Conservation (phyloP, 2,888 invertebrate species). For the Thereva nobilitata region DNA sequence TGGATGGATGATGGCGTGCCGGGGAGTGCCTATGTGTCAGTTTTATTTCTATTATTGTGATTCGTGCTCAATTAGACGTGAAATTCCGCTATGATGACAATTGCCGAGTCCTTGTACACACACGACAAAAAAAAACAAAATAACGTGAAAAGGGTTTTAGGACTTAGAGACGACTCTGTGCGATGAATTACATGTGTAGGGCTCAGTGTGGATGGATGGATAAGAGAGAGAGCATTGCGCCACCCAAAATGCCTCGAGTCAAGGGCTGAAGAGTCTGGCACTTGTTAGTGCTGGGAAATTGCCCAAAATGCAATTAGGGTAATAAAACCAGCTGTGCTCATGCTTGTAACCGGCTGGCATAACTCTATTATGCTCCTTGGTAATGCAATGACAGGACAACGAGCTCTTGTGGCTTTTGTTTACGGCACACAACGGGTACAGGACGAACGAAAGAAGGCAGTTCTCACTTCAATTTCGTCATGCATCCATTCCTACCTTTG, state of each 20-base stretch:
- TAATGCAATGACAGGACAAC: conserved; percentile 30
- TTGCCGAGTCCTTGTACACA: conserved; percentile 10
- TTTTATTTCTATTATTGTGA: conserved; percentile 32
- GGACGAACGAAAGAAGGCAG: too few relatives aligned
- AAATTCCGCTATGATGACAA: conserved; percentile 37
- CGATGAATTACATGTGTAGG: too few relatives aligned
- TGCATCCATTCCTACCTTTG: too few relatives aligned
- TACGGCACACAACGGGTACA: not conserved
- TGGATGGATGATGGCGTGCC: conserved; percentile 26
- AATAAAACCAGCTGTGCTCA: conserved; percentile 40
- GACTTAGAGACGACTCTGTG: too few relatives aligned
- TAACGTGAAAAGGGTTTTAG: conserved; percentile 19
- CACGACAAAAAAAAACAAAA: not conserved
- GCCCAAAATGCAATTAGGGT: conserved; percentile 42
- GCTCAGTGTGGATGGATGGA: too few relatives aligned
- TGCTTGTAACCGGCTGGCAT: conserved; percentile 38
- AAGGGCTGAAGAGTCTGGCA: conserved; percentile 28
- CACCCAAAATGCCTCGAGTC: not conserved
- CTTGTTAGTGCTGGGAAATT: conserved; percentile 37
- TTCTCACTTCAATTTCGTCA: too few relatives aligned
- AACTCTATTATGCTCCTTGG: conserved; percentile 39
- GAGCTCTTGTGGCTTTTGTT: conserved; percentile 25
- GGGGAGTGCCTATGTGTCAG: conserved; percentile 22
- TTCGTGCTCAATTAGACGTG: conserved; percentile 42
- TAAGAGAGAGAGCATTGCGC: too few relatives aligned